These are phyloP conservation scores for Gymnorhina tibicen DNA, from an alignment of 2,113 vertebrate species.

Conservation along the genomic window DNA sequence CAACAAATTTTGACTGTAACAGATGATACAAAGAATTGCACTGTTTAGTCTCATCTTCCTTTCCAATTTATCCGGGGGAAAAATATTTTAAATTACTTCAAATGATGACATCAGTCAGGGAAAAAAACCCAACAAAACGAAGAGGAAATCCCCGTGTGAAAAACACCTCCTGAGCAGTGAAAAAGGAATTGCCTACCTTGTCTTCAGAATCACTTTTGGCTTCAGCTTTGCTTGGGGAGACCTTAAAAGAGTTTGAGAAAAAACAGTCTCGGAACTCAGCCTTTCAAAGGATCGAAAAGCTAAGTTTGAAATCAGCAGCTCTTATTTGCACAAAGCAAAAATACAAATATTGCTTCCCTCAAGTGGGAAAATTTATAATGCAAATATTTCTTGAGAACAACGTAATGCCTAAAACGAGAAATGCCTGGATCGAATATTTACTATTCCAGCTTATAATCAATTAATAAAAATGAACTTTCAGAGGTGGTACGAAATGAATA, in stretches of 20 bases:
- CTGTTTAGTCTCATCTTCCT: neutral
- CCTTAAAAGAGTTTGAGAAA: conserved; percentile 58
- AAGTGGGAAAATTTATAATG: neutral
- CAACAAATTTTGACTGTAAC: neutral
- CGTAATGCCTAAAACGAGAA: neutral
- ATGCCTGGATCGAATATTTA: neutral
- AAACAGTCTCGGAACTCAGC: neutral
- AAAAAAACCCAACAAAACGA: neutral
- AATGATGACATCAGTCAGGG: rapidly evolving
- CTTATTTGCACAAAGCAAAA: neutral
- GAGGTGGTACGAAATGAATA: neutral
- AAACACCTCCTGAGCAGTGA: neutral
- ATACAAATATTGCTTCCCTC: neutral
- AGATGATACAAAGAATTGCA: neutral
- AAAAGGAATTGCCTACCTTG: conserved; percentile 61
- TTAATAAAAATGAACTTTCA: neutral
- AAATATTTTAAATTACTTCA: neutral
- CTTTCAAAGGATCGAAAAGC: neutral
- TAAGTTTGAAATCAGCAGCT: neutral
- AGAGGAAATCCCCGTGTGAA: neutral
- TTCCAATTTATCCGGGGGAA: neutral
- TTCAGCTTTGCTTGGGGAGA: conserved; percentile 75
- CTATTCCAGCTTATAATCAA: neutral
- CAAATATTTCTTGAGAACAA: neutral
- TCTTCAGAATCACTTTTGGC: conserved; percentile 71